Base-by-base conservation (phyloP, 2,888 invertebrate species). In the Drosophila leonis region DNA sequence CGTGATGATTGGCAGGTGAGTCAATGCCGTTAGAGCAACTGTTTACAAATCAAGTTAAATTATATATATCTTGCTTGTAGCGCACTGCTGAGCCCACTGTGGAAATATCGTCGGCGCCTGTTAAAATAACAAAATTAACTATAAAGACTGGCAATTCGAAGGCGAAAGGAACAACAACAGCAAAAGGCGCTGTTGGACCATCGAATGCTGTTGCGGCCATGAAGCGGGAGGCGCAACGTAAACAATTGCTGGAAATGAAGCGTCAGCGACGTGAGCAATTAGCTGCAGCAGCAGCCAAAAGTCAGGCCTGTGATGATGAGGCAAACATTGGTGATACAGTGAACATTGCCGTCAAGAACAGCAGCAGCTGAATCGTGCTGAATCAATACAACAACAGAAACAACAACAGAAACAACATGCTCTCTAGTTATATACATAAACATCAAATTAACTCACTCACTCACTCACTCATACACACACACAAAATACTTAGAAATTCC, bases 241-340 rank as follows among this genome's bases (percentile, higher is more conserved):
- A 96, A 83, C 96, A 96, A 83, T 94, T 98, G 94, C 93, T 98
- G 78, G 97, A 97, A 84, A 82, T 93, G 75, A 93, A 93, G 75
- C 90, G 93, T 56, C 92, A 90, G 77, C 91, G 93, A 37, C 92
- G 92, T 70, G 88, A 91, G 48, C 91, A 92, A 18, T 75, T 92
- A 78, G 78, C 86, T 31, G 82, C 87, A 24, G 74, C 87, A 24
- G 74, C 66, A 37, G 71, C 75, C 48, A 52, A 78, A 41, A 48
- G 60, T 37, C 61, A 74, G 27, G 71, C 48, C 49, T 55, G 62
- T 71, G 83, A 63, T 73, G 69, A 35, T 48, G 51, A 49, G 29
- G 61, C 56, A 27, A 57, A 52, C 60, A 71, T 72, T 31, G 73
- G 46, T 51, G 49, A 54, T 37, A 54, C 52, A 70, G 55, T 65